phyloP scores from a whole-genome alignment of 2,888 invertebrate species.

The Frankliniella intonsa region DNA sequence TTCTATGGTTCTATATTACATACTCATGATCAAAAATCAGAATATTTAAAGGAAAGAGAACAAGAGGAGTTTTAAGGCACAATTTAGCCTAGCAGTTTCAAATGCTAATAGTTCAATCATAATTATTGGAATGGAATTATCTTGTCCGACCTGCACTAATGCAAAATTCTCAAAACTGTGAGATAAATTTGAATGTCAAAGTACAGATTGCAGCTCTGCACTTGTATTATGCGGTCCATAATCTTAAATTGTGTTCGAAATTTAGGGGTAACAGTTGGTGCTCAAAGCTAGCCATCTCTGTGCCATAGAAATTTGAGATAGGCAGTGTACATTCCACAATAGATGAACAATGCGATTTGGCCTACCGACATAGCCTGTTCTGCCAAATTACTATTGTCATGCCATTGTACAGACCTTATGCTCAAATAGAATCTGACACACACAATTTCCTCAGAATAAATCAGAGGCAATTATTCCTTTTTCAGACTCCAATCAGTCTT shows the following conservation, averaged over 20 bases:
- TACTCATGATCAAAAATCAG: neutral
- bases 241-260: neutral
- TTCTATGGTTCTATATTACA: neutral
- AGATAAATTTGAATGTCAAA: neutral
- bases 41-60: neutral
- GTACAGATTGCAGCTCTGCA: neutral
- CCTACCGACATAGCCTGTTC: neutral
- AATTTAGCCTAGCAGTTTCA: neutral
- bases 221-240: neutral
- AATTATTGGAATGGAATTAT: neutral
- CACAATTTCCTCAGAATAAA: neutral
- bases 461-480: neutral
- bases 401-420: neutral
- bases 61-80: neutral
- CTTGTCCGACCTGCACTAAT: neutral
- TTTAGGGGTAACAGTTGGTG: neutral
- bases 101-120: neutral
- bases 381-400: neutral
- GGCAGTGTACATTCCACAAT: neutral
- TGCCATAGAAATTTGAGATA: neutral
- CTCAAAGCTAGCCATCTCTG: neutral
- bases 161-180: neutral
- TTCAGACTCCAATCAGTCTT: constrained; percentile 24
- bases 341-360: neutral
- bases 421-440: neutral